A percentile compares a stretch with the other conserved stretches of the same genome.
These are phyloP conservation scores for Corbicula japonica DNA, from an alignment of 2,888 invertebrate species.

Conservation along the genomic window DNA sequence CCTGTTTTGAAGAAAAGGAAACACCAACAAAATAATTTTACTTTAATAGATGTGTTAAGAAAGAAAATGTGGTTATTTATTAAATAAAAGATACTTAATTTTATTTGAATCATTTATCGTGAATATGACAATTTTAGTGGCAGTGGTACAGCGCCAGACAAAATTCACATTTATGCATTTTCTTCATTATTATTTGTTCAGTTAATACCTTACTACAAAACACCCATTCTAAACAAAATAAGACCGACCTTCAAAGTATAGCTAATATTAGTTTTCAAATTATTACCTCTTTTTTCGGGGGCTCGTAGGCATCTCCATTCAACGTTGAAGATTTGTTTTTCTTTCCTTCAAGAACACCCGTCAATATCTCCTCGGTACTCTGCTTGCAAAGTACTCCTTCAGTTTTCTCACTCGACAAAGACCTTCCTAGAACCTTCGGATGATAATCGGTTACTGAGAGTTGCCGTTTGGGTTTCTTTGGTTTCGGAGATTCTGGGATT, in stretches of 20 bases:
- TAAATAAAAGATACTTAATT: neutral
- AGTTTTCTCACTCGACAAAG: conserved; percentile 22
- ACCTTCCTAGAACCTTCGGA: conserved; percentile 23
- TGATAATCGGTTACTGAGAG: conserved; percentile 54
- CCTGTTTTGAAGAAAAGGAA: conserved; percentile 30
- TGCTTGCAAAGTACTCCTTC: conserved; percentile 27
- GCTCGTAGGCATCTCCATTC: conserved; percentile 32
- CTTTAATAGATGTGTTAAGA: too few relatives aligned
- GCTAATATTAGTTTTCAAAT: too few relatives aligned
- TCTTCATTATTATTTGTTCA: too few relatives aligned
- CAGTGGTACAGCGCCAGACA: too few relatives aligned
- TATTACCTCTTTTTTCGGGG: conserved; percentile 52
- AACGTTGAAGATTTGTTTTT: conserved; percentile 14
- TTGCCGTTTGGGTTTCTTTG: conserved; percentile 46
- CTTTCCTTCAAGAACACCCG: conserved; percentile 27
- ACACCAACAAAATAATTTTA: neutral
- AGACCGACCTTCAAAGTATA: too few relatives aligned
- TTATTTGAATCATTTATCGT: neutral
- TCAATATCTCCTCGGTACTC: conserved; percentile 45
- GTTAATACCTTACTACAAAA: too few relatives aligned
- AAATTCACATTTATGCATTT: too few relatives aligned
- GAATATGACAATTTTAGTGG: too few relatives aligned
- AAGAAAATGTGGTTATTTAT: neutral
- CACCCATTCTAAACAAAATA: too few relatives aligned
- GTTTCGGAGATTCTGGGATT: conserved; percentile 35